Percentiles rank a stretch among this genome's conserved stretches.
These are phyloP conservation scores for Brachionus calyciflorus DNA, from an alignment of 1,140 invertebrate genomes.

Conservation along the genomic window DNA sequence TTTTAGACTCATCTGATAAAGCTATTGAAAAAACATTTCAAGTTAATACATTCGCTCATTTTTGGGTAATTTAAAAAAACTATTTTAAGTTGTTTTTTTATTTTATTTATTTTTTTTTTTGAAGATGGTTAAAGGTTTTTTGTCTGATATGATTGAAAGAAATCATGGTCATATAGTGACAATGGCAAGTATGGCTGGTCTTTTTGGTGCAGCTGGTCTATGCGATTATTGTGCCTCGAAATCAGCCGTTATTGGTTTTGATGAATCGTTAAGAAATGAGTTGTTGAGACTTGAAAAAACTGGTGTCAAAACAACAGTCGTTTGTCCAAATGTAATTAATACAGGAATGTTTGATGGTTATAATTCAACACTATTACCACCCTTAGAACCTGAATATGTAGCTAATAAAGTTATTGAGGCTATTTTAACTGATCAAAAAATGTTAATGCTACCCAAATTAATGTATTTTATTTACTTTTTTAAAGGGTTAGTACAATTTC, in stretches of 20 bases:
- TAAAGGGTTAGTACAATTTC: conserved; percentile 53
- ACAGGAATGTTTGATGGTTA: conserved; percentile 88
- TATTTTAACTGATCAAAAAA: conserved; percentile 74
- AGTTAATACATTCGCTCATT: conserved; percentile 68
- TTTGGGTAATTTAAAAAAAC: conserved; percentile 61
- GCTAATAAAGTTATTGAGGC: conserved; percentile 77
- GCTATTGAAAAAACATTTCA: conserved; percentile 67
- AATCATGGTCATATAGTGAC: conserved; percentile 90
- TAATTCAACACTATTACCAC: conserved; percentile 65
- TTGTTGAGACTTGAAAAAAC: conserved; percentile 49
- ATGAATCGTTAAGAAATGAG: conserved; percentile 66
- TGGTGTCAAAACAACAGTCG: conserved; percentile 78
- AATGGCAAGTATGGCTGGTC: conserved; percentile 85
- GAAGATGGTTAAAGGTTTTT: conserved; percentile 66
- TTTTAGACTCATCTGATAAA: conserved; percentile 78
- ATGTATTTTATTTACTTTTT: conserved; percentile 66
- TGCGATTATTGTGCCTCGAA: conserved; percentile 94
- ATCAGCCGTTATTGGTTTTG: conserved; percentile 85
- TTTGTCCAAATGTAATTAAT: conserved; percentile 89
- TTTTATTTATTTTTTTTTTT: background rate
- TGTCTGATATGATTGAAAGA: conserved; percentile 75
- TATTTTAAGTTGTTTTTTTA: background rate
- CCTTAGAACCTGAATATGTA: conserved; percentile 78
- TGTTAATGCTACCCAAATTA: conserved; percentile 74
- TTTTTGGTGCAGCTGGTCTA: conserved; percentile 66